Percentiles rank a stretch among this genome's conserved stretches.
Evolutionary conservation across 2,888 invertebrate genomes (phyloP).

Genomic region (Metellina segmentata): DNA sequence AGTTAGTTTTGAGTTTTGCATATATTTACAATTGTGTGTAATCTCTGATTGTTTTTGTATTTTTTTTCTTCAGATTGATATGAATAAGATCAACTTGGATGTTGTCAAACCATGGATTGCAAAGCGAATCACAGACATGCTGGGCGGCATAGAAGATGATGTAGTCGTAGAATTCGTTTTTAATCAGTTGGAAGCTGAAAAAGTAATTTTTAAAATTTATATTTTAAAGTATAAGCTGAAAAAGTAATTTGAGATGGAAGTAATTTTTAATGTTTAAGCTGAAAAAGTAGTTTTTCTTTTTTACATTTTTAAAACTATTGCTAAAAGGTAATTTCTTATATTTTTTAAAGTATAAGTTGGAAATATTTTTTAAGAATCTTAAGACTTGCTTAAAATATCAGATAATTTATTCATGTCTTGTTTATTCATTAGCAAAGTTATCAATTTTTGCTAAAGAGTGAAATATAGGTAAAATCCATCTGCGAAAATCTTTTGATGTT

Average conservation of each 20-base stretch:
- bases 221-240: neutral
- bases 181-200: constrained; percentile 96
- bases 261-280: neutral
- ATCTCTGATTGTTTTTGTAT: neutral
- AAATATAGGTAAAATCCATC: too few relatives aligned
- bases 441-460: too few relatives aligned
- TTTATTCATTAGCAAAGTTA: too few relatives aligned
- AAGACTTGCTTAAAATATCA: too few relatives aligned
- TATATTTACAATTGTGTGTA: neutral
- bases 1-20: neutral
- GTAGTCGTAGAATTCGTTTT: constrained; percentile 99
- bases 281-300: neutral
- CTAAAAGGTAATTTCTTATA: neutral
- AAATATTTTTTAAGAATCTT: too few relatives aligned
- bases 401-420: too few relatives aligned
- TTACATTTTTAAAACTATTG: neutral
- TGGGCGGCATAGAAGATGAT: constrained; percentile 97
- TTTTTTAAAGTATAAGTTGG: neutral
- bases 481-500: too few relatives aligned
- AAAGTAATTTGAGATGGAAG: neutral
- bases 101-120: constrained; percentile 99
- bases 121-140: constrained; percentile 95
- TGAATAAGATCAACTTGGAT: constrained; percentile 98
- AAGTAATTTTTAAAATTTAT: constrained; percentile 84
- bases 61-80: constrained; percentile 91